Base-by-base conservation (phyloP, 2,888 invertebrate genomes). In the Drymonia ruficornis region DNA sequence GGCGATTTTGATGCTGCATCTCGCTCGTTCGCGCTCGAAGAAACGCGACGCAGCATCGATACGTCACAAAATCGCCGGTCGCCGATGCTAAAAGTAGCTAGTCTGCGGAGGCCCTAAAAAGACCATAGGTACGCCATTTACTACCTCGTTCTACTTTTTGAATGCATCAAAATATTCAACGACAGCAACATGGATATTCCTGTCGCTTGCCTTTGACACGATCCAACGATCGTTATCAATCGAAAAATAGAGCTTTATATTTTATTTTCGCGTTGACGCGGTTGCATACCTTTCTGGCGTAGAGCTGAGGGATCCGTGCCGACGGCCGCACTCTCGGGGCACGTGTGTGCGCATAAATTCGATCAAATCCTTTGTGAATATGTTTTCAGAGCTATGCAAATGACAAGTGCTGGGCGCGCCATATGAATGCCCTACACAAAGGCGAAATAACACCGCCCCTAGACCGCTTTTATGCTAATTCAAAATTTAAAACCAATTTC, bases 281-380 rank as follows among this genome's bases (percentile, higher is more conserved):
- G 50, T 65, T 55, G 60, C 66, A 68, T 70, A 63, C 66, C 66
- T 63, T 67, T 62, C 63, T 72, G 62, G 59, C 62, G 67, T 82
- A 84, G 9, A 2, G 1, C n/a, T 3, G 4, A 36, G 9, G n/a
- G 36, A 36, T 4, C 11, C n/a, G 11, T 13, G 83, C 82, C 70
- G 74, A 53, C 70, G 73, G 72, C 63, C 69, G 61, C 57, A 63
- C 61, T 55, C 63, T 52, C 59, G 68, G 59, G 63, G 76, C 64
- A 74, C 87, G 84, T 86, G 87, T 76, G 76, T 60, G 64, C 73
- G 89, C 88, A 89, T 89, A 85, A 83, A 87, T 87, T 84, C 79
- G 67, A 80, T 81, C 78, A 81, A 84, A 80, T 67, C 78, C 74
- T 77, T 73, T 74, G 47, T 47, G 31, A 47, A 34, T 47, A 47